These are phyloP conservation scores for Anagyrus pseudococci DNA, from an alignment of 2,888 invertebrate genomes.

Conservation along the genomic window DNA sequence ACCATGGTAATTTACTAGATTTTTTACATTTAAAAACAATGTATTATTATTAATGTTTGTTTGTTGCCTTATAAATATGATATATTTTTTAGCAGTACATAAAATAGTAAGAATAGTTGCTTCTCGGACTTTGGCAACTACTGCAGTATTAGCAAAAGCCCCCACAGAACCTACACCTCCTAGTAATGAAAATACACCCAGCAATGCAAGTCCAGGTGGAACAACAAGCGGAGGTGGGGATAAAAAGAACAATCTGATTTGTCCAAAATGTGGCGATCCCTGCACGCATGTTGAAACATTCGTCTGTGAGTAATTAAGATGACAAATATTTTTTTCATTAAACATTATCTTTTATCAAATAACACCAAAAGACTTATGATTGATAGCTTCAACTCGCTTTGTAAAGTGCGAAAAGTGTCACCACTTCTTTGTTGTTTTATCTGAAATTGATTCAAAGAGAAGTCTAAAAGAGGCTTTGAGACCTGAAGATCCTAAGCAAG, in stretches of 20 bases:
- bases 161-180: slow-evolving; percentile 56
- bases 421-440: slow-evolving; percentile 95
- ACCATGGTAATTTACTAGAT: slow-evolving; percentile 50
- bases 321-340: neutral
- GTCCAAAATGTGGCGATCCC: slow-evolving; percentile 97
- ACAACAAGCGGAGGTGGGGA: slow-evolving; percentile 65
- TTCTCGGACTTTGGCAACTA: slow-evolving; percentile 51
- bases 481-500: slow-evolving; percentile 72
- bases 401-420: slow-evolving; percentile 98
- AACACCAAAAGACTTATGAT: slow-evolving; percentile 43
- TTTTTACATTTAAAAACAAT: slow-evolving; percentile 8
- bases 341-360: slow-evolving; percentile 1
- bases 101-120: slow-evolving; percentile 57
- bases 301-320: slow-evolving; percentile 79
- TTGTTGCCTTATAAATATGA: neutral
- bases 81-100: slow-evolving; percentile 47
- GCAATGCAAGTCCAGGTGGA: slow-evolving; percentile 38
- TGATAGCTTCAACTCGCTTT: slow-evolving; percentile 83
- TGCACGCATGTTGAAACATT: slow-evolving; percentile 97
- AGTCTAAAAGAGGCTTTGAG: slow-evolving; percentile 76
- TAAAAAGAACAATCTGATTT: slow-evolving; percentile 82
- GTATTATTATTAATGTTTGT: slow-evolving; percentile 2
- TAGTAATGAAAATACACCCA: slow-evolving; percentile 46
- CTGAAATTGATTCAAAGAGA: slow-evolving; percentile 91
- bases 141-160: slow-evolving; percentile 50